Evolutionary conservation across 30 jellyfish, hydroid and myxozoan genomes (phyloP).

Genomic region (Morbakka virulenta): DNA sequence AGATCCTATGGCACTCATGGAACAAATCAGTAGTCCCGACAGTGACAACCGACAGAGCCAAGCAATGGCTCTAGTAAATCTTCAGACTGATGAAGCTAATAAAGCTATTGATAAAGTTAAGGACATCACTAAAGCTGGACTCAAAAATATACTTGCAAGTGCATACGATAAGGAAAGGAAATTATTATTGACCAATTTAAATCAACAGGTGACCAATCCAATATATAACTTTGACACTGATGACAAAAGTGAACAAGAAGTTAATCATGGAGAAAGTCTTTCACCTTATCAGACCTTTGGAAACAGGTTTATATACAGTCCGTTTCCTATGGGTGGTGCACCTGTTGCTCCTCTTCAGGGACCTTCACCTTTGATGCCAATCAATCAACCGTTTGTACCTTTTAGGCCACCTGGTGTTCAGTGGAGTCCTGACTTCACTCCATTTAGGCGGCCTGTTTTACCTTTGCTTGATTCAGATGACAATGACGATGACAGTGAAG

Average conservation of each 20-base stretch:
- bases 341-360: neutral
- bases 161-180: neutral
- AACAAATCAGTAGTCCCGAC: conserved; percentile 50
- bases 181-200: no score
- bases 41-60: conserved; percentile 32
- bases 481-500: neutral
- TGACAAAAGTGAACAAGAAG: neutral
- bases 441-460: no score
- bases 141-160: no score
- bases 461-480: no score
- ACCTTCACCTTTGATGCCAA: no score
- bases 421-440: no score
- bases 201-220: neutral
- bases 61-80: conserved; percentile 48
- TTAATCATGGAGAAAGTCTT: neutral
- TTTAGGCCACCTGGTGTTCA: no score
- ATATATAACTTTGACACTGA: neutral
- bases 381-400: no score
- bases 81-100: conserved; percentile 74
- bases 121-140: conserved; percentile 8
- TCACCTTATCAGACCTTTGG: neutral
- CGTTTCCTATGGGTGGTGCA: neutral
- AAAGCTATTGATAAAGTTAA: conserved; percentile 52
- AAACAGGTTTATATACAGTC: neutral
- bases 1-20: conserved; percentile 8